Base-by-base conservation (phyloP, 2,888 invertebrate species). In the Penaeus monodon region DNA sequence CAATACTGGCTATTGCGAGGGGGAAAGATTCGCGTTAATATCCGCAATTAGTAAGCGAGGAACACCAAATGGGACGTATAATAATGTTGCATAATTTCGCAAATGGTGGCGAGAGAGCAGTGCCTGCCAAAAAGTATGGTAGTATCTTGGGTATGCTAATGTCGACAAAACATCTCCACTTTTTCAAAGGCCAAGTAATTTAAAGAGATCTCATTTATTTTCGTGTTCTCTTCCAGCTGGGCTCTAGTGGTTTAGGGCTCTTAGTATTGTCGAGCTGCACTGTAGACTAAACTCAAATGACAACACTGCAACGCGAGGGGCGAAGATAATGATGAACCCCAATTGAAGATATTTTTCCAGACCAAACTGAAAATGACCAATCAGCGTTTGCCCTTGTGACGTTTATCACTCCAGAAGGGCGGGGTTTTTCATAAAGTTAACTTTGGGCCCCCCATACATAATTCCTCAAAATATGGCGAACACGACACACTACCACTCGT, bases 61-160 rank as follows among this genome's bases (percentile, higher is more conserved):
- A 49, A 0, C 49, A 12, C 7, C 49, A 1, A 7, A 49, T 7
- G 49, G 49, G 44, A 44, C n/a, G 44, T 4, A 44, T 49, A 7
- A 49, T 49, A 49, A 49, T 49, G 49, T 49, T 12, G 49, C 49
- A 49, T 49, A 49, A 49, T 49, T 49, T 49, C 49, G n/a, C 27
- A 27, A 44, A 17, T 57, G 38, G 77, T 77, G 77, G 49, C 49
- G n/a, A 12, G 24, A 17, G n/a, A 24, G 49, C 14, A 49, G 49
- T 57, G 57, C 27, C 57, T 49, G 57, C 78, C 81, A 29, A 65
- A 74, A 85, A 85, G 76, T 85, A 85, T 85, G 85, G 76, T 29
- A 65, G 81, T 81, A 81, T 85, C 77, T 85, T 81, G 74, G 76
- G 70, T 85, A 85, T 85, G 80, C 81, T 85, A 85, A 85, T 85